These are phyloP conservation scores for Diabrotica virgifera DNA, from an alignment of 1,140 invertebrate genomes.

Conservation along the genomic window DNA sequence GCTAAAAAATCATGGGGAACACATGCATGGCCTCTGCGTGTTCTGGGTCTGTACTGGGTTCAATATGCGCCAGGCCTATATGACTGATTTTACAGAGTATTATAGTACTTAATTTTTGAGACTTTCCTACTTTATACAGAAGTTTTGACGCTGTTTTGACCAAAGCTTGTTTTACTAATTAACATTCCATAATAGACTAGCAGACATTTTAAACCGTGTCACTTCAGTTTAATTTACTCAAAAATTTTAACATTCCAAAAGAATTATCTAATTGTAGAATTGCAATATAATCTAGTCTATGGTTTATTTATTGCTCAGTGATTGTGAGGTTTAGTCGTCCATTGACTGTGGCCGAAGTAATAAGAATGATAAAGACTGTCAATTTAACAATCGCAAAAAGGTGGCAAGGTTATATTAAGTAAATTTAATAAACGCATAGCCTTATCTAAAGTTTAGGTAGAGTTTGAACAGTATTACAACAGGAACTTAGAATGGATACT, in stretches of 20 bases:
- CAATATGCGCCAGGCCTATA: too few relatives aligned
- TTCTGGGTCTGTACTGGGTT: too few relatives aligned
- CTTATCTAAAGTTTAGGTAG: too few relatives aligned
- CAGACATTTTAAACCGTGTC: background rate
- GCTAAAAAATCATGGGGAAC: too few relatives aligned
- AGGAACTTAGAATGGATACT: too few relatives aligned
- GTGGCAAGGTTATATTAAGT: background rate
- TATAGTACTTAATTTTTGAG: too few relatives aligned
- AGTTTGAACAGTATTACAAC: too few relatives aligned
- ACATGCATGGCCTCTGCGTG: too few relatives aligned
- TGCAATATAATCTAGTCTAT: conserved; percentile 40
- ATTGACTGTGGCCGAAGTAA: conserved; percentile 18
- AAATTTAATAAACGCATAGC: too few relatives aligned
- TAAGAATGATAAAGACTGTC: conserved; percentile 12
- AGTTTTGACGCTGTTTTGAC: too few relatives aligned
- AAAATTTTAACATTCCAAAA: conserved; percentile 31
- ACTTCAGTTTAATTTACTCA: conserved; percentile 4
- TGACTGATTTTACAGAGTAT: too few relatives aligned
- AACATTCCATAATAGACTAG: background rate
- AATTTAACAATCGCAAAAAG: conserved; percentile 12
- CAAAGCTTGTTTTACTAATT: background rate
- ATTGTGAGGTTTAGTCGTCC: conserved; percentile 42
- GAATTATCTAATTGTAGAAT: conserved; percentile 27
- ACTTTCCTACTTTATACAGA: too few relatives aligned
- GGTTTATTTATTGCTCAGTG: conserved; percentile 38